Evolutionary conservation across 1,140 invertebrate genomes (phyloP), one percentile per base, ranked within the genome.

Genomic region (Drosophila azteca): DNA sequence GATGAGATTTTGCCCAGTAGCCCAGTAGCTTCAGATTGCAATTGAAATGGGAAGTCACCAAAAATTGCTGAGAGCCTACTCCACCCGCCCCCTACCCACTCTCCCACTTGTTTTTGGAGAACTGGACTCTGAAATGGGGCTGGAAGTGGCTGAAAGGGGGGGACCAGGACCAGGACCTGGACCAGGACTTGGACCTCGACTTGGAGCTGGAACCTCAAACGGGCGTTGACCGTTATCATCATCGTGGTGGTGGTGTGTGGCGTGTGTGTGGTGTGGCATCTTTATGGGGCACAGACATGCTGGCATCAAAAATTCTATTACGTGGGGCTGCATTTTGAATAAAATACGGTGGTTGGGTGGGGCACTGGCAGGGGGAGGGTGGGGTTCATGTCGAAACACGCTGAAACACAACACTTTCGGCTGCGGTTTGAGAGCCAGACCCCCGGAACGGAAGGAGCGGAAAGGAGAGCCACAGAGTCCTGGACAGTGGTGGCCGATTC

Each of bases 291-390:
- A 71, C 82, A 87, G 83, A 87, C 83, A 88, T 83, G 83, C 83
- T 79, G 83, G 83, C 83, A 87, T 87, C 83, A 87, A 87, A 87
- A 87, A 87, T 87, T 87, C 83, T 87, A 87, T 87, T 87, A 87
- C 83, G 76, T 87, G 78, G 35, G 11, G 82, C 83, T 88, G 78
- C 79, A 79, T 88, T 88, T 88, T 87, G 79, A 88, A 87, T 87
- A 87, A 87, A 88, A 87, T 88, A 87, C 82, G 77, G 74, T 4
- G 24, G 17, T 1, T 20, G 17, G 17, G 17, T n/a, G n/a, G n/a
- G n/a, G n/a, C n/a, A n/a, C n/a, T n/a, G 17, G 17, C 1, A 20
- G 73, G 57, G 2, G 64, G n/a, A n/a, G 58, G 35, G 58, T 50
- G 75, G 48, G 64, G 17, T 20, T 20, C 73, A 77, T 77, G 59